phyloP scores from a whole-genome alignment of 2,113 vertebrate genomes.

The Cavia porcellus region DNA sequence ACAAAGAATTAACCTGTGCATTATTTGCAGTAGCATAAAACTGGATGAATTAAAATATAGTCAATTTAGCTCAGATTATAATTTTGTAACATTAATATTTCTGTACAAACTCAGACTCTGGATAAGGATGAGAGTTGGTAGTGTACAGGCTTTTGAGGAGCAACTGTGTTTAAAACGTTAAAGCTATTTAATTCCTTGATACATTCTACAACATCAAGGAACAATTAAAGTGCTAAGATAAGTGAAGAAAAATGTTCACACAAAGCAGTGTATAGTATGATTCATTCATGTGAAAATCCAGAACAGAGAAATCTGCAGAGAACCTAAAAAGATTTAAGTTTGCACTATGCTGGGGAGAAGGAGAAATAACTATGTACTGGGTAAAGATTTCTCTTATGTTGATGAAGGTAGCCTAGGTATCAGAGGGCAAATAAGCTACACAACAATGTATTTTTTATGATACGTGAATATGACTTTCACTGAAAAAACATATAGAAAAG shows the following conservation, averaged over 20 bases:
- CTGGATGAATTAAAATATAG: too few relatives aligned
- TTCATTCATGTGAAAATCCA: not conserved
- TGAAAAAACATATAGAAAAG: not conserved
- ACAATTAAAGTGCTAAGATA: not conserved
- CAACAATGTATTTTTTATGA: not conserved
- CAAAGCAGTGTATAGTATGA: not conserved
- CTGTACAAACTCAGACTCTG: too few relatives aligned
- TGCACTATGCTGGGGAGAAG: not conserved
- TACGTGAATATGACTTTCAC: not conserved
- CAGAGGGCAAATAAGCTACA: not conserved
- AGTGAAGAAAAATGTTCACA: not conserved
- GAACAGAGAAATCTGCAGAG: not conserved
- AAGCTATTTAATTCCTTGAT: not conserved
- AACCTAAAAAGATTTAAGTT: too few relatives aligned
- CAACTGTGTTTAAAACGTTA: not conserved
- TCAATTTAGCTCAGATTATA: too few relatives aligned
- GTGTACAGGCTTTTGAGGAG: too few relatives aligned
- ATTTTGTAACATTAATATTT: too few relatives aligned
- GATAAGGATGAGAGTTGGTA: too few relatives aligned
- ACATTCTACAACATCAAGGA: not conserved
- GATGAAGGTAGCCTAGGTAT: not conserved
- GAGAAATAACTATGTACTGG: not conserved
- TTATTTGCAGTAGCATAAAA: not conserved
- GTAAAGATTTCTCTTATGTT: not conserved
- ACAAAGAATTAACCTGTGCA: not conserved